Evolutionary conservation across 2,888 invertebrate species (phyloP), one percentile per base, ranked within the genome.

Genomic region (Nomada flava): DNA sequence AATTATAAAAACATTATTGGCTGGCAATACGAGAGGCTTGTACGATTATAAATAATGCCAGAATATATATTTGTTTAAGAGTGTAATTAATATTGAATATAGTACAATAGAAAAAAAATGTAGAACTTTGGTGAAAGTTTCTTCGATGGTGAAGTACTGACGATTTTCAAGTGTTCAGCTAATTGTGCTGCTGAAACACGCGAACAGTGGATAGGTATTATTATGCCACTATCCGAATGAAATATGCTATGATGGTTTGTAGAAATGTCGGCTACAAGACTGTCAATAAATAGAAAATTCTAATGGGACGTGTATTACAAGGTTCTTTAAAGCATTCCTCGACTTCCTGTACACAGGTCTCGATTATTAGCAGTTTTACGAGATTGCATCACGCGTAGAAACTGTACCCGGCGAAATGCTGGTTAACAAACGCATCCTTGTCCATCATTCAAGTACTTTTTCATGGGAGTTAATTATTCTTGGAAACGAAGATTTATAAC

Each of bases 301-400:
- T 59, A 60, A 60, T 70, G 29, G 20, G 26, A 70, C 70, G 70
- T 20, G 59, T 36, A 10, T 70, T 20, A 20, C 47, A 70, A 70
- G 47, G 59, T 70, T 70, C 47, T 70, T 50, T 47, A 0, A 59
- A 15, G 47, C 70, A 70, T 59, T 70, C 57, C 57, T 44, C 70
- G 59, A 70, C 47, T 70, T 70, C 70, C 70, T 70, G 29, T 59
- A 50, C 47, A 52, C 52, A 52, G 52, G 2, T 10, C 42, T 68
- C 53, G 47, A 70, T 70, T 70, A 70, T 70, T 70, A 70, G 47
- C 47, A 59, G 29, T 60, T 70, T 70, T 47, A 57, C 70, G 70
- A 59, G 70, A 70, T 70, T 60, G 70, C 70, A 15, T 60, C 47
- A 59, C 29, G 47, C n/a, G 29, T 13, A 70, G 29, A 60, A 70